Base-by-base conservation (phyloP, 2,797 vertebrate genomes). In the Notoglanidium macrostoma region DNA sequence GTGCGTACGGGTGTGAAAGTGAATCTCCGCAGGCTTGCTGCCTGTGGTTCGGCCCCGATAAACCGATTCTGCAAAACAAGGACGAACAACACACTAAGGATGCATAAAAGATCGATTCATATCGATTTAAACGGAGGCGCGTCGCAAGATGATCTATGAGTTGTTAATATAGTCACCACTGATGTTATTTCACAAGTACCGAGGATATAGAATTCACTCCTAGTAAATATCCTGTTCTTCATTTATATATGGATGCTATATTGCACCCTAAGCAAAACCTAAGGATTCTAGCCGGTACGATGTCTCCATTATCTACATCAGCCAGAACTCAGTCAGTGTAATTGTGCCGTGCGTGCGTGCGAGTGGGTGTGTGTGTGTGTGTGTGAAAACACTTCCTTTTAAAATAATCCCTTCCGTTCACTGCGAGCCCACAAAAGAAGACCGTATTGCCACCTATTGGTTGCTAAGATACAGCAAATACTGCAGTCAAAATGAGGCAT, bases 371-470 rank as follows among this genome's bases (percentile, higher is more conserved):
- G 14, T 19, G 46, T 49, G 10, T 51, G 17, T 35, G 59, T 44
- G 59, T 35, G 9, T 29, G 23, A 59, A 35, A 57, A 35, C 1
- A 23, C 29, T 68, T 70, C 82, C 76, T 26, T 21, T 26, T 57
- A 44, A 32, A 32, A 32, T 23, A 63, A 84, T 29, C 35, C 35
- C 40, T 61, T 19, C 26, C 26, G 8, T 11, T 73, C 4, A 3
- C 51, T n/a, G 23, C 8, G 15, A 14, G 5, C 44, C 44, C 49
- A 26, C 3, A 54, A 85, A 72, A 32, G 19, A 51, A 61, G 32
- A 54, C 8, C 54, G 32, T 54, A 73, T 77, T 44, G 82, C 85
- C 88, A 87, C 85, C 90, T 91, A 78, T 55, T 89, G 90, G 67
- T 83, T 55, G 46, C 32, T 10, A 21, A 40, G 32, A 57, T 26